phyloP scores from a whole-genome alignment of 2,797 vertebrate species.

The Glossophaga mutica region DNA sequence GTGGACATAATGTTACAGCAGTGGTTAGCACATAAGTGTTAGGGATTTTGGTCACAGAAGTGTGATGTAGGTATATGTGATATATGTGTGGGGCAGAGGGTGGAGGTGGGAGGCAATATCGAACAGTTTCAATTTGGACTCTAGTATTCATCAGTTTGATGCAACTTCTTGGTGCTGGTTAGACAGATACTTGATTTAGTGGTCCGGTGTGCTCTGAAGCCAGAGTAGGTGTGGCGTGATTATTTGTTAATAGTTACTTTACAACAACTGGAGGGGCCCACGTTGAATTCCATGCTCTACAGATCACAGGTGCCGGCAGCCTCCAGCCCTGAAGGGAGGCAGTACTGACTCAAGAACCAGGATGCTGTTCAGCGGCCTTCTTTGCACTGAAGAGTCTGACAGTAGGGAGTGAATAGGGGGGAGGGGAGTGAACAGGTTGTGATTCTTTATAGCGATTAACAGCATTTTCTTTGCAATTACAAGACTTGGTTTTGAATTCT shows the following conservation, averaged over 20 bases:
- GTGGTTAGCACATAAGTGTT: neutral
- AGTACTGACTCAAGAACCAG: neutral
- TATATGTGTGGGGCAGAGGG: neutral
- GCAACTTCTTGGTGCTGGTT: neutral
- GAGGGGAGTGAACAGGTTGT: neutral
- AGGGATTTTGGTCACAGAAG: neutral
- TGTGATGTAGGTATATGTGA: neutral
- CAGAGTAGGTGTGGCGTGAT: neutral
- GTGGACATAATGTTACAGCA: neutral
- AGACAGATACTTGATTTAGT: neutral
- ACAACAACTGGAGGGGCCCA: neutral
- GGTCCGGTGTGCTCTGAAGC: conserved; percentile 25
- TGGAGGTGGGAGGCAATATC: neutral
- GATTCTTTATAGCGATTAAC: neutral
- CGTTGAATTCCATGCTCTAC: neutral
- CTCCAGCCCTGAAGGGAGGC: neutral
- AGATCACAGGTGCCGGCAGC: neutral
- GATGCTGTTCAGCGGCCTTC: neutral
- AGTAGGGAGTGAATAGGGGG: neutral
- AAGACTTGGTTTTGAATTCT: neutral
- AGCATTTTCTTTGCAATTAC: neutral
- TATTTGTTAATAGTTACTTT: conserved; percentile 22
- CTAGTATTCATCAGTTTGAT: neutral
- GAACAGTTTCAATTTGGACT: neutral
- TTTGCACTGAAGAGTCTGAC: neutral